Conservation (phyloP, 2,797 vertebrate genomes). For the Chaetophractus vellerosus region DNA sequence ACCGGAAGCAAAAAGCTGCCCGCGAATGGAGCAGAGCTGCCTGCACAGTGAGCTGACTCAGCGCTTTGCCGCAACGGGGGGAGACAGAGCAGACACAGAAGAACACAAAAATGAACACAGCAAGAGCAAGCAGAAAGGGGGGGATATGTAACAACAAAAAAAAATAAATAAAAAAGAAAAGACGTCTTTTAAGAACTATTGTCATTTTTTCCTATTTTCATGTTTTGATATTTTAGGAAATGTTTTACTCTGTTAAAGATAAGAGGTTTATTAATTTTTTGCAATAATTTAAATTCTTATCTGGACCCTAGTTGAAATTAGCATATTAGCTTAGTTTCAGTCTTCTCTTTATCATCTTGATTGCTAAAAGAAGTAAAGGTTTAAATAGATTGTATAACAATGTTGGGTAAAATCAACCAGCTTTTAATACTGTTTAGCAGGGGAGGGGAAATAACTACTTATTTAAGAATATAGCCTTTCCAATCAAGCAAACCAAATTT, state of each 20-base stretch:
- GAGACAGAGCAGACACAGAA: too few species aligned
- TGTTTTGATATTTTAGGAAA: constrained; percentile 72
- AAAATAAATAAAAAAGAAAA: too few species aligned
- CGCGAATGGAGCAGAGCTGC: too few species aligned
- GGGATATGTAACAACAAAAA: too few species aligned
- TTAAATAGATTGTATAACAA: not conserved
- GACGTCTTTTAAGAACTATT: constrained; percentile 76
- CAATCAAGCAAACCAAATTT: constrained; percentile 31
- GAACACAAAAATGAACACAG: too few species aligned
- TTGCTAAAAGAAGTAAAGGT: constrained; percentile 24
- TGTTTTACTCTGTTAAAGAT: constrained; percentile 73
- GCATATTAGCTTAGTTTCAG: constrained; percentile 9
- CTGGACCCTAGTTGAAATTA: not conserved
- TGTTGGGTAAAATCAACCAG: not conserved
- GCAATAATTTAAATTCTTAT: not conserved
- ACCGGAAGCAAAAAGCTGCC: too few species aligned
- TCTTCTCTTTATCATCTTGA: not conserved
- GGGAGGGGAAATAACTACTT: not conserved
- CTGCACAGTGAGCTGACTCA: too few species aligned
- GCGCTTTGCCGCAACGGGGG: too few species aligned
- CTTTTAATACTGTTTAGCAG: constrained; percentile 16
- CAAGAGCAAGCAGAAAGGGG: too few species aligned
- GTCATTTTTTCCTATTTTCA: constrained; percentile 79
- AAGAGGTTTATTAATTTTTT: constrained; percentile 57
- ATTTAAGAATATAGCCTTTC: constrained; percentile 15